A percentile compares a stretch with the other conserved stretches of the same genome.
phyloP scores from a whole-genome alignment of 2,113 vertebrate species.

The Caranx ignobilis region DNA sequence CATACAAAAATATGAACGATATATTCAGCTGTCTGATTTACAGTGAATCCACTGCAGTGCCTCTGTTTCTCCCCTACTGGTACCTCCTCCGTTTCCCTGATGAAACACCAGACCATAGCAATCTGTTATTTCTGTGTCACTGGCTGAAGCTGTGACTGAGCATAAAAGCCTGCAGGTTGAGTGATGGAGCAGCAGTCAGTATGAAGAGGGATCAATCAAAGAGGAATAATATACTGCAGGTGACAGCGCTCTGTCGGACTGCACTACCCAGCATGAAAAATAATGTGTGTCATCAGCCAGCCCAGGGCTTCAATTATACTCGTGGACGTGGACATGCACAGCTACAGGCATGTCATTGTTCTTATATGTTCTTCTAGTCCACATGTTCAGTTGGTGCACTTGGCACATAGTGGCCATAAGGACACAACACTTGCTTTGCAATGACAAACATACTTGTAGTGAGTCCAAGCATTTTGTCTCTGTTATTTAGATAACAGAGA shows the following conservation, averaged over 20 bases:
- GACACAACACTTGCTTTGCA: neutral
- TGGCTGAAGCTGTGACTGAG: conserved; percentile 30
- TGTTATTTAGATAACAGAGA: conserved; percentile 31
- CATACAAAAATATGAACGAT: too few species aligned
- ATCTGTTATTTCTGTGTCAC: conserved; percentile 42
- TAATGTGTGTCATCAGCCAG: conserved; percentile 12
- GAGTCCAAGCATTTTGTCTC: neutral
- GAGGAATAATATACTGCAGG: conserved; percentile 53
- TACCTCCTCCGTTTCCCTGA: neutral
- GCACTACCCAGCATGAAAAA: conserved; percentile 25
- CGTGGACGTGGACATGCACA: too few species aligned
- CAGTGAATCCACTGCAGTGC: neutral
- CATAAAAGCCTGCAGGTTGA: conserved; percentile 44
- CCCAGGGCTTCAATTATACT: neutral
- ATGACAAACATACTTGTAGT: neutral
- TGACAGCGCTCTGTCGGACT: conserved; percentile 28
- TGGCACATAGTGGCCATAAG: too few species aligned
- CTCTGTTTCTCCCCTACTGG: neutral
- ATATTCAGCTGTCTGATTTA: neutral
- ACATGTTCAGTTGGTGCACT: too few species aligned
- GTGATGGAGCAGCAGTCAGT: conserved; percentile 41
- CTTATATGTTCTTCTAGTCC: too few species aligned
- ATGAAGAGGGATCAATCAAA: conserved; percentile 58
- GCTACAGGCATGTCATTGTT: too few species aligned
- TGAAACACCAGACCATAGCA: conserved; percentile 16